These are phyloP conservation scores for Eunapius fragilis DNA, from an alignment of 37 sponge, comb jelly and placozoan genomes.

Conservation along the genomic window DNA sequence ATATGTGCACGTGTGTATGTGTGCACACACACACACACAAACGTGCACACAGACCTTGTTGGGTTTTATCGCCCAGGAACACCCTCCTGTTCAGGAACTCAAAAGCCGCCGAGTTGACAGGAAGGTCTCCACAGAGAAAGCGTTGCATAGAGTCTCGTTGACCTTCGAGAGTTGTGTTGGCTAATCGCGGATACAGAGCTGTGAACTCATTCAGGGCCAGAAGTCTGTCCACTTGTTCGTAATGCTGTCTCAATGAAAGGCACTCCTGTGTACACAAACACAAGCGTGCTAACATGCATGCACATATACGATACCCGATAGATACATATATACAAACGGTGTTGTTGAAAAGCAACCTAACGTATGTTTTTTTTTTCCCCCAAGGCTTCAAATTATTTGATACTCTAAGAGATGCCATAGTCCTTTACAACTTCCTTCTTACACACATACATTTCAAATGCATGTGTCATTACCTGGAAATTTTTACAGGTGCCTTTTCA, in stretches of 20 bases:
- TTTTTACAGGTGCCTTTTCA: not conserved
- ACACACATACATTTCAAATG: too few relatives aligned
- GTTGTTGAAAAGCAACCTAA: too few relatives aligned
- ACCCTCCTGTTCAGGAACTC: not conserved
- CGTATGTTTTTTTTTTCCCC: too few relatives aligned
- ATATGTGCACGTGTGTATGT: too few relatives aligned
- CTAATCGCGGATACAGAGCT: not conserved
- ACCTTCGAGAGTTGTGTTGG: not conserved
- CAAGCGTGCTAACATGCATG: too few relatives aligned
- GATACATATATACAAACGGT: too few relatives aligned
- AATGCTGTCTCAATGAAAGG: not conserved
- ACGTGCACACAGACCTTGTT: not conserved
- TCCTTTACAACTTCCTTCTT: too few relatives aligned
- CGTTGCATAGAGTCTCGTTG: not conserved
- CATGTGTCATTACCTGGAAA: not conserved
- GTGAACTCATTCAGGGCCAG: not conserved
- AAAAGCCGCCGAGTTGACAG: not conserved
- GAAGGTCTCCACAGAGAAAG: not conserved
- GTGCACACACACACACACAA: conserved; percentile 11
- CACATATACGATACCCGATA: too few relatives aligned
- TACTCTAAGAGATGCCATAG: too few relatives aligned
- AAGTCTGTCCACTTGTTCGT: not conserved
- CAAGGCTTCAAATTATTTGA: too few relatives aligned
- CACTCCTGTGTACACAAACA: too few relatives aligned
- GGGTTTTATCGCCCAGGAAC: not conserved